Conservation (phyloP, 2,113 vertebrate species). For the Tupaia tana region DNA sequence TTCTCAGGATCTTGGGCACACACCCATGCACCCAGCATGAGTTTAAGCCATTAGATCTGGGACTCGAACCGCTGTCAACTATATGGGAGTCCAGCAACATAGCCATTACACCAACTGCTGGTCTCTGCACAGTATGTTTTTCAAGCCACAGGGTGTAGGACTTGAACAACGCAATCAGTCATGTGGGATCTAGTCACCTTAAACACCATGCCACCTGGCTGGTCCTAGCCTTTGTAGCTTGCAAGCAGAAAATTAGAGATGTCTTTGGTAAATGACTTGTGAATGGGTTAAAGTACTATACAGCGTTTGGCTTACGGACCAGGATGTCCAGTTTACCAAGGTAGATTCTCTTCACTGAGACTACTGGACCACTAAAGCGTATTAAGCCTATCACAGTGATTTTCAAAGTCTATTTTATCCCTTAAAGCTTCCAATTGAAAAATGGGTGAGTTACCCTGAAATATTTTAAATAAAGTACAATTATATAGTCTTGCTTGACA, state of each 20-base stretch:
- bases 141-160: too few relatives aligned
- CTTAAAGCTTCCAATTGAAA: conserved; percentile 20
- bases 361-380: background rate
- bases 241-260: background rate
- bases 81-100: too few relatives aligned
- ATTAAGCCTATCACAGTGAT: background rate
- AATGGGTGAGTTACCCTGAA: background rate
- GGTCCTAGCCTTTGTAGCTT: background rate
- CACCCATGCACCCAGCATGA: too few relatives aligned
- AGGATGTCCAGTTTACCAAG: background rate
- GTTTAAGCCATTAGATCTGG: too few relatives aligned
- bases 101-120: too few relatives aligned
- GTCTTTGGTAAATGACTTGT: background rate
- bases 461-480: conserved; percentile 55
- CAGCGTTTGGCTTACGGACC: background rate
- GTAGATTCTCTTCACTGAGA: background rate
- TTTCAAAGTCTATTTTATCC: background rate
- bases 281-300: background rate
- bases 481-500: background rate
- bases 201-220: too few relatives aligned
- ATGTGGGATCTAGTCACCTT: too few relatives aligned
- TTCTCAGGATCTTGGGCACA: too few relatives aligned
- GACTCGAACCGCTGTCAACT: too few relatives aligned
- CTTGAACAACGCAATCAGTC: too few relatives aligned
- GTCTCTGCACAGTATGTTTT: too few relatives aligned